Evolutionary conservation across 2,888 invertebrate species (phyloP), one percentile per base, ranked within the genome.

Genomic region (Imbricaverruca yamaguchii): DNA sequence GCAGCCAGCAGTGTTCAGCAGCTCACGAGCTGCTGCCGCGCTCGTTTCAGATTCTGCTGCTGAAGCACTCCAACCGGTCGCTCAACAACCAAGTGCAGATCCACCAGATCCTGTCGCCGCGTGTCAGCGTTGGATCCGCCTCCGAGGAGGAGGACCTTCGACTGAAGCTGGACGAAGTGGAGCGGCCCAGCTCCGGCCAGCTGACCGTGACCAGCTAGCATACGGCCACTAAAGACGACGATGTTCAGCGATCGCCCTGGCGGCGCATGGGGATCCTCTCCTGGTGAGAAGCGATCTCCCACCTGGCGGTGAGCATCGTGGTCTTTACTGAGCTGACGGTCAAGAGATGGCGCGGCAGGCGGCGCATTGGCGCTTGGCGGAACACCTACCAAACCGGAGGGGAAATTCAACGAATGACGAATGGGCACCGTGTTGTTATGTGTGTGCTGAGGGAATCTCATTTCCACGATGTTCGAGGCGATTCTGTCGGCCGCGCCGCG

Each of bases 51-150:
- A 74, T 74, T 1, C 74, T 74, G 53, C 74, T 15, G 55, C 74
- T 74, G 74, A 74, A 55, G 55, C 74, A 74, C 74, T 74, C 74
- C 18, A 74, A 74, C 74, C 74, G 74, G 53, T 74, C 74, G 74
- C 74, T 74, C 21, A 74, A 74, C 74, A 74, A 74, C 74, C 74
- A 74, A 55, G 74, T 74, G 15, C 74, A 74, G 74, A 74, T 74
- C 53, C 74, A 74, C 55, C 74, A 74, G 74, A 74, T 74, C 55
- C 74, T 74, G 21, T 53, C 74, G 55, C 74, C 74, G 53, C 74
- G 74, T 2, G 74, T 74, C 74, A 74, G 74, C 74, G 74, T 74
- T 21, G 74, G 74, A 1, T 74, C 74, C 21, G 55, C 53, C 0
- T 74, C 74, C 21, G 74, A 74, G 74, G 74, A 74, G 74, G 74